These are phyloP conservation scores for Drosophila bipectinata DNA, from an alignment of 1,140 invertebrate genomes.

Conservation along the genomic window DNA sequence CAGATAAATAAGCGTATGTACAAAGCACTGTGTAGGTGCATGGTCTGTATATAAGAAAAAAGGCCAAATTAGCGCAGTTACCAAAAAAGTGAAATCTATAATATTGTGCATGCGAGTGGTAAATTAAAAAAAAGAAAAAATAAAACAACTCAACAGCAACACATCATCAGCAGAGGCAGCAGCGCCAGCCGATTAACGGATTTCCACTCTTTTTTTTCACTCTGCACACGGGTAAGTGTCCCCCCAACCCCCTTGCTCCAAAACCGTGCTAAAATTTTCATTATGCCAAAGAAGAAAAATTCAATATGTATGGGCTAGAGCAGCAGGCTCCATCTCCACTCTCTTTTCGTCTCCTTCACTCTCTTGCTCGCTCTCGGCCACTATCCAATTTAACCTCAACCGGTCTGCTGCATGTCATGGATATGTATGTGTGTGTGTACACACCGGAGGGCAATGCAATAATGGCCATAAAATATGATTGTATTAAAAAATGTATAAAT, in stretches of 20 bases:
- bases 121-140: constrained; percentile 18
- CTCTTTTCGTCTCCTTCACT: constrained; percentile 26
- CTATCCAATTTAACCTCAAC: constrained; percentile 82
- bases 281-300: constrained; percentile 71
- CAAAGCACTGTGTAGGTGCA: constrained; percentile 47
- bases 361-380: constrained; percentile 40
- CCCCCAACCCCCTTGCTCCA: constrained; percentile 19
- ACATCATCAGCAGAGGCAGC: constrained; percentile 34
- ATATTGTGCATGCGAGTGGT: constrained; percentile 40
- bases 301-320: constrained; percentile 72
- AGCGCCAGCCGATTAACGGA: constrained; percentile 57
- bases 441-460: constrained; percentile 20
- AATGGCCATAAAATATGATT: not conserved
- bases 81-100: constrained; percentile 66
- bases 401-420: constrained; percentile 68
- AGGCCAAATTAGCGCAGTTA: constrained; percentile 49
- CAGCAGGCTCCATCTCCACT: constrained; percentile 45
- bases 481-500: not conserved
- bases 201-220: constrained; percentile 67
- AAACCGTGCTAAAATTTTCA: constrained; percentile 73
- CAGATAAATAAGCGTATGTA: constrained; percentile 33
- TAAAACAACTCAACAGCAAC: not conserved
- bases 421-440: constrained; percentile 29
- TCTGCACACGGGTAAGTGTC: constrained; percentile 66
- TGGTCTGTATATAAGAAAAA: constrained; percentile 39